Evolutionary conservation across 2,113 vertebrate species (phyloP).

Genomic region (Mormoops blainvillei): DNA sequence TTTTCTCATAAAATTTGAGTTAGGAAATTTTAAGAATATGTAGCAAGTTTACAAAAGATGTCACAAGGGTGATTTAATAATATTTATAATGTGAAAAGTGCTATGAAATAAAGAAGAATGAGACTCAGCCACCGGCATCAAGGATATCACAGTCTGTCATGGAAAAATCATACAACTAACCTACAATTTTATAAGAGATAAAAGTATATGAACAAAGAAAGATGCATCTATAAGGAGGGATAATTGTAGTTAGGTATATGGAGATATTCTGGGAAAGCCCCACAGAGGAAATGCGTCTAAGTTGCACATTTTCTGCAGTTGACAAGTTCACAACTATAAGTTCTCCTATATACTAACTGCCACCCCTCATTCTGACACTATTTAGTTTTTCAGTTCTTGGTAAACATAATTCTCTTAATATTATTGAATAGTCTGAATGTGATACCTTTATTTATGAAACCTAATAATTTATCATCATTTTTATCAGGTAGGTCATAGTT

Average conservation of each 20-base stretch:
- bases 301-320: background rate
- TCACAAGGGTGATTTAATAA: background rate
- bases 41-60: background rate
- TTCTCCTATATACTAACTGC: background rate
- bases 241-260: background rate
- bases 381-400: background rate
- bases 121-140: background rate
- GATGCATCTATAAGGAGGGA: background rate
- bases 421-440: constrained; percentile 16
- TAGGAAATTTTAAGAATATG: constrained; percentile 4
- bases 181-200: background rate
- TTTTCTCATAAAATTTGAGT: constrained; percentile 7
- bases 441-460: background rate
- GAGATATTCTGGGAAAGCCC: background rate
- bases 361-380: background rate
- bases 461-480: background rate
- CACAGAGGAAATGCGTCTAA: background rate
- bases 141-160: background rate
- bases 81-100: background rate
- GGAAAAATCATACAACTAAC: background rate
- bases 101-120: background rate
- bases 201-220: background rate
- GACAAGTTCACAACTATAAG: background rate
- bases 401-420: constrained; percentile 1
- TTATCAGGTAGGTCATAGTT: background rate